A percentile compares a stretch with the other conserved stretches of the same genome.
These are phyloP conservation scores for Drosophila falleni DNA, from an alignment of 2,888 invertebrate genomes.

Conservation along the genomic window DNA sequence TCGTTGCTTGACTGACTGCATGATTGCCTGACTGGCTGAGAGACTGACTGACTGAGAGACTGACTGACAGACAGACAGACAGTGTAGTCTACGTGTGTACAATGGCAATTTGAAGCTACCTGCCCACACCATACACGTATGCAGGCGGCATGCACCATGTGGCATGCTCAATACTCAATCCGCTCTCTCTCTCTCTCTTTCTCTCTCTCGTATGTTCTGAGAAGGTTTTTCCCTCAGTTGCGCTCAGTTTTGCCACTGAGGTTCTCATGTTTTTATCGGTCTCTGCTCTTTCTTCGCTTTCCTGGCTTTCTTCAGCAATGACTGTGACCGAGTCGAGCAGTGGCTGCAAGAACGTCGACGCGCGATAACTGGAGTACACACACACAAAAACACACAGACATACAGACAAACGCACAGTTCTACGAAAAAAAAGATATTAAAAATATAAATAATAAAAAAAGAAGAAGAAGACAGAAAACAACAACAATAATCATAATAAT, in stretches of 20 bases:
- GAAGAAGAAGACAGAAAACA: not conserved
- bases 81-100: conserved; percentile 17
- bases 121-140: conserved; percentile 49
- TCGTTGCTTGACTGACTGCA: conserved; percentile 16
- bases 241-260: conserved; percentile 36
- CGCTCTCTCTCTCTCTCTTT: conserved; percentile 39
- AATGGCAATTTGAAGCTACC: conserved; percentile 27
- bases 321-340: conserved; percentile 33
- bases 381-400: conserved; percentile 22
- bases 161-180: conserved; percentile 38
- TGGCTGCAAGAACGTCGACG: conserved; percentile 50
- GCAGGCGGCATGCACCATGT: conserved; percentile 50
- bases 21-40: conserved; percentile 19
- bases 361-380: conserved; percentile 74
- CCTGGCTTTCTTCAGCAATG: conserved; percentile 52
- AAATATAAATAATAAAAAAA: conserved; percentile 33
- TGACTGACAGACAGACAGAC: conserved; percentile 8
- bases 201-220: conserved; percentile 33
- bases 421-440: conserved; percentile 50
- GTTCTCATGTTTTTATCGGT: conserved; percentile 70
- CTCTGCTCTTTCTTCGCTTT: conserved; percentile 49
- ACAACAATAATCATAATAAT: conserved; percentile 38
- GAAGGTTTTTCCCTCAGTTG: conserved; percentile 44
- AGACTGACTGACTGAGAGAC: conserved; percentile 18
- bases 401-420: conserved; percentile 36